Conservation (phyloP, 2,888 invertebrate species). For the Unio pictorum region DNA sequence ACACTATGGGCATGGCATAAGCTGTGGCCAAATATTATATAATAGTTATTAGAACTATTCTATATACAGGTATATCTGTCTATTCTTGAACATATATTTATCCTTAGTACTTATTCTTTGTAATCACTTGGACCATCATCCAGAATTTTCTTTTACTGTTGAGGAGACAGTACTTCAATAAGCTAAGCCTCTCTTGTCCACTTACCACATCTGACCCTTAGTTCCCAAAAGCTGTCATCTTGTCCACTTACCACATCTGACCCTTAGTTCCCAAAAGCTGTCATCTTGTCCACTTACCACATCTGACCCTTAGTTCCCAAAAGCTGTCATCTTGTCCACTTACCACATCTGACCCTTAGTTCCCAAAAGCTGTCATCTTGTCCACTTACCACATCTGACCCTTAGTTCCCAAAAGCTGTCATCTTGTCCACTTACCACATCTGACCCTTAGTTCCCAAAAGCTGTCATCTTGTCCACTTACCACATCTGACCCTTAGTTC, state of each 20-base stretch:
- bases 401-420: conserved; percentile 97
- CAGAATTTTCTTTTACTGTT: too few relatives aligned
- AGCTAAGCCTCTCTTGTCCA: conserved; percentile 2
- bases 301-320: conserved; percentile 92
- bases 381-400: conserved; percentile 75
- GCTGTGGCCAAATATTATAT: too few relatives aligned
- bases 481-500: conserved; percentile 85
- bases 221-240: conserved; percentile 96
- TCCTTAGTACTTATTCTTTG: too few relatives aligned
- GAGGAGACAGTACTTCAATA: too few relatives aligned
- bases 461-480: conserved; percentile 76
- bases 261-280: conserved; percentile 93
- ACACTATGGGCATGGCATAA: too few relatives aligned
- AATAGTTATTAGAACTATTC: too few relatives aligned
- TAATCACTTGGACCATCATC: too few relatives aligned
- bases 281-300: conserved; percentile 81
- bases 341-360: conserved; percentile 81
- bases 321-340: conserved; percentile 87
- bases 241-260: conserved; percentile 78
- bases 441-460: conserved; percentile 95
- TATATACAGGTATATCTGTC: too few relatives aligned
- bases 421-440: conserved; percentile 77
- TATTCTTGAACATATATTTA: too few relatives aligned
- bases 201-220: conserved; percentile 80
- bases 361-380: conserved; percentile 98